Conservation (phyloP, 1,140 invertebrate genomes). For the Trichonephila clavata region DNA sequence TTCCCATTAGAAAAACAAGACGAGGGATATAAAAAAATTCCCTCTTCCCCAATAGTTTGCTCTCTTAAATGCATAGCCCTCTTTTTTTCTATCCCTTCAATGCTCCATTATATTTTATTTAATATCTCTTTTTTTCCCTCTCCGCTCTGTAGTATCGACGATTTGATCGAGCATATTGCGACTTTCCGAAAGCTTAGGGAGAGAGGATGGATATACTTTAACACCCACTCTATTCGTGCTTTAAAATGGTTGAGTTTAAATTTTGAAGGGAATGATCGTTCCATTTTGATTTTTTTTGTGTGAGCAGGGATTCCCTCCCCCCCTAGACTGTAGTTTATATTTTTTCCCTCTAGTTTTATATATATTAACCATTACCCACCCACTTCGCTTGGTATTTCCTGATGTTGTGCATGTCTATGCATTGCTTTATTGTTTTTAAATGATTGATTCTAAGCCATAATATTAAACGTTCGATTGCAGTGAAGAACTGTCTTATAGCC, state of each 20-base stretch:
- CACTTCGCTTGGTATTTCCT: too few species aligned
- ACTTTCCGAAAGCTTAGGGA: slow-evolving; percentile 34
- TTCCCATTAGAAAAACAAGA: slow-evolving; percentile 34
- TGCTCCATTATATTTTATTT: slow-evolving; percentile 71
- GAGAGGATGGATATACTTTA: background rate
- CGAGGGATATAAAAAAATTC: background rate
- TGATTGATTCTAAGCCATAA: too few species aligned
- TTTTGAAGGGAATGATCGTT: background rate
- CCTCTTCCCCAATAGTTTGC: slow-evolving; percentile 45
- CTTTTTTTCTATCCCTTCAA: slow-evolving; percentile 14
- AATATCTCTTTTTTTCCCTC: slow-evolving; percentile 30
- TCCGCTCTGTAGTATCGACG: slow-evolving; percentile 23
- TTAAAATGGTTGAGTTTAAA: slow-evolving; percentile 1
- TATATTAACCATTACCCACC: too few species aligned
- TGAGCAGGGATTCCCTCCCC: too few species aligned
- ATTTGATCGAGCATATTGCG: slow-evolving; percentile 70
- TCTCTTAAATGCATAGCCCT: slow-evolving; percentile 70
- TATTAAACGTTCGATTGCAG: too few species aligned
- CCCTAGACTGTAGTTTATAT: too few species aligned
- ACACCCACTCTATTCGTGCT: background rate
- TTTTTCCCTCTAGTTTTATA: too few species aligned
- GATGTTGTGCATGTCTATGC: too few species aligned
- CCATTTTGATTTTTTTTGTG: background rate
- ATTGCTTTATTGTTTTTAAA: too few species aligned
- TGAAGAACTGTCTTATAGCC: too few species aligned